Evolutionary conservation across 2,113 vertebrate species (phyloP).

Genomic region (Eptesicus fuscus): DNA sequence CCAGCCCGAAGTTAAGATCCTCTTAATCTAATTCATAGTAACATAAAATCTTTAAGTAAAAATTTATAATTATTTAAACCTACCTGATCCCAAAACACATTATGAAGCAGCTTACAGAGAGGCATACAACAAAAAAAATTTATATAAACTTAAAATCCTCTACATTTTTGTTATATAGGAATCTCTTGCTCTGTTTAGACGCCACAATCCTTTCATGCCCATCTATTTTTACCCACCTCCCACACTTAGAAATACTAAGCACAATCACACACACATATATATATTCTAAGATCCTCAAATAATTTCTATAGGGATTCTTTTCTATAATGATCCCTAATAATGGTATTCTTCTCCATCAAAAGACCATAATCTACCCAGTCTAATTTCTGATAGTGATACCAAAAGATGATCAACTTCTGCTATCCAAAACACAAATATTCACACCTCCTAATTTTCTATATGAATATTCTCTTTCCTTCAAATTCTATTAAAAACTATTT

Average conservation of each 20-base stretch:
- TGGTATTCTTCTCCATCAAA: background rate
- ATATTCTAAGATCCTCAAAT: background rate
- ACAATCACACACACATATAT: no score
- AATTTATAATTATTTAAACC: background rate
- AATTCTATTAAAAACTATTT: slow-evolving; percentile 8
- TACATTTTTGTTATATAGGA: background rate
- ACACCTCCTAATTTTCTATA: background rate
- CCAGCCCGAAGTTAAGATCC: background rate
- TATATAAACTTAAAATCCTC: background rate
- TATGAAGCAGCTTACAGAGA: background rate
- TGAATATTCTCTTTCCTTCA: background rate
- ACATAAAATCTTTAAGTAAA: slow-evolving; percentile 25
- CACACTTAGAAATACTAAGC: background rate
- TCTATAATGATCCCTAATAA: background rate
- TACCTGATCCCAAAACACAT: background rate
- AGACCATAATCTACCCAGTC: background rate
- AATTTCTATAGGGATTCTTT: background rate
- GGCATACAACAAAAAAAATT: background rate
- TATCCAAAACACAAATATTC: background rate
- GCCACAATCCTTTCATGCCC: background rate
- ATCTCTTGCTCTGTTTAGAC: background rate
- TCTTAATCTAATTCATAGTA: background rate
- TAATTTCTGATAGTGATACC: background rate
- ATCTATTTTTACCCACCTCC: background rate
- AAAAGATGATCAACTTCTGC: background rate